Percentiles rank a stretch among this genome's conserved stretches.
These are phyloP conservation scores for Trilocha varians DNA, from an alignment of 2,888 invertebrate species.

Conservation along the genomic window DNA sequence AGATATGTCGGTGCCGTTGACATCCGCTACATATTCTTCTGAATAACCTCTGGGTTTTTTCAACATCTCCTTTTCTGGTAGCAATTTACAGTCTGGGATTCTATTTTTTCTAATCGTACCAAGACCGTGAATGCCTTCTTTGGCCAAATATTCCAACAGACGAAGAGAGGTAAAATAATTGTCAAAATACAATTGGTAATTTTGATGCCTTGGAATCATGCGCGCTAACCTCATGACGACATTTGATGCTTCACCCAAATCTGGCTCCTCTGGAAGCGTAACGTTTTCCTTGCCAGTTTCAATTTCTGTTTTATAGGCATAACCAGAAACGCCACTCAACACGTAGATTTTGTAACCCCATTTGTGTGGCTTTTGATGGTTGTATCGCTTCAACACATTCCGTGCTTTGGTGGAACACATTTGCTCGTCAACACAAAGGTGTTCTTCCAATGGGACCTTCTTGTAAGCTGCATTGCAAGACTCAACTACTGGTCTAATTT, in stretches of 20 bases:
- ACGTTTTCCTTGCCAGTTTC: constrained; percentile 20
- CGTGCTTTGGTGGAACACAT: constrained; percentile 28
- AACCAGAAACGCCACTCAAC: constrained; percentile 18
- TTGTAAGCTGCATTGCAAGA: constrained; percentile 12
- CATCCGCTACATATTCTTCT: constrained; percentile 23
- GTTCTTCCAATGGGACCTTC: constrained; percentile 23
- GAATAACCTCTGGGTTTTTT: constrained; percentile 26
- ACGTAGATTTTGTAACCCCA: constrained; percentile 28
- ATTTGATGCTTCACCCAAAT: constrained; percentile 24
- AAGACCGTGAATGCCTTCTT: constrained; percentile 21
- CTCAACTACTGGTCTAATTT: constrained; percentile 20
- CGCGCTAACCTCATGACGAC: constrained; percentile 23
- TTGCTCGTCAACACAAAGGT: constrained; percentile 25
- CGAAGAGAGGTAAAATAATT: constrained; percentile 23
- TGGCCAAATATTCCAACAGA: constrained; percentile 21
- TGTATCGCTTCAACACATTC: constrained; percentile 25
- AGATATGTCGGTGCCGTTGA: constrained; percentile 21
- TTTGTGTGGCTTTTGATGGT: constrained; percentile 27
- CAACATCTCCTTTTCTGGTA: constrained; percentile 22
- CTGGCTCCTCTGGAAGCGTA: constrained; percentile 21
- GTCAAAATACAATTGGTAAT: constrained; percentile 24
- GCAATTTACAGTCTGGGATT: constrained; percentile 23
- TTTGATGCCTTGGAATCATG: constrained; percentile 21
- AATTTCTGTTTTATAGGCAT: constrained; percentile 22
- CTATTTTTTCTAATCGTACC: constrained; percentile 24